Base-by-base conservation (phyloP, 2,888 invertebrate genomes). In the Brachylomia viminalis region DNA sequence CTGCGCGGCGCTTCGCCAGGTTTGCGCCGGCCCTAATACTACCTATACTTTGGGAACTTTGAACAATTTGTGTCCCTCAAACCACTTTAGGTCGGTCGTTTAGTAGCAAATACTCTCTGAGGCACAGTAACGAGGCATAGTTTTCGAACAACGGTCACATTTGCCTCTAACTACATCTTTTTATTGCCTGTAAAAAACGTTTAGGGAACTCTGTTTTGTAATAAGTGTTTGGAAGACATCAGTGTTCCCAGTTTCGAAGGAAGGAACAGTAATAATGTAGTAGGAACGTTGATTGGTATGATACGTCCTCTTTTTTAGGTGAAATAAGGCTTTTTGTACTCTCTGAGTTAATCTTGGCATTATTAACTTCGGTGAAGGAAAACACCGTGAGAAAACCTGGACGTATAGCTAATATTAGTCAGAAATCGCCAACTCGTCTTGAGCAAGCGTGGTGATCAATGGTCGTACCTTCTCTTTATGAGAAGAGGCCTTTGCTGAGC, bases 11-110 rank as follows among this genome's bases (percentile, higher is more conserved):
- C 2, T 65, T 13, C 15, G 8, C 15, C 66, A 49, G 23, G 23
- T 30, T 30, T 15, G 47, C 10, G 23, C 5, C 23, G 10, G 30
- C 47, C 47, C 23, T 47, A 23, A 71, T 68, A 59, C 58, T 72
- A n/a, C n/a, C n/a, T n/a, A 79, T 79, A 84, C 84, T 85, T 78
- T 65, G 38, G 75, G 4, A 85, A 85, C 69, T 85, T 83, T 49
- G 69, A 72, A 76, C 85, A 85, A 85, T 85, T 85, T 80, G 78
- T 67, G 78, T 33, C 75, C 23, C 47, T 65, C n/a, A 47, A 52
- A 76, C 83, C 83, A 80, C 77, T 85, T 85, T 54, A 65, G 80
- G 64, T 56, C 27, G 65, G 38, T 73, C 85, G 71, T 84, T 85
- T 83, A 75, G 72, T 56, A 58, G 1, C 23, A 67, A 85, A 74